Evolutionary conservation across 2,888 invertebrate genomes (phyloP).

Genomic region (Temnothorax rugatulus): DNA sequence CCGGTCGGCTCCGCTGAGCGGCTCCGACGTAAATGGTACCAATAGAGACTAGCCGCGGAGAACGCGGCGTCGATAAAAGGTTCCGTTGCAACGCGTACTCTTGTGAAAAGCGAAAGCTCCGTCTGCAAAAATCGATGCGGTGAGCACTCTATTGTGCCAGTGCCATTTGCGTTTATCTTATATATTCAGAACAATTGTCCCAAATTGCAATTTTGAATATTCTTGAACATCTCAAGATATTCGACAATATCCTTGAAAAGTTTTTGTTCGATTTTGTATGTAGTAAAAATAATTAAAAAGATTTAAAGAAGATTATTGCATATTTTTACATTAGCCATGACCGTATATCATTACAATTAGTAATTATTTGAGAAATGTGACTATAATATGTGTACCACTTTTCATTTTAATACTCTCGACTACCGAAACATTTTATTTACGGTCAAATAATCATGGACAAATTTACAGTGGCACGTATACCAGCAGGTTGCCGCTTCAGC

Average conservation of each 20-base stretch:
- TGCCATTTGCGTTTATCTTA: neutral
- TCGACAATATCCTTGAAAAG: neutral
- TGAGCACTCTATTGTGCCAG: conserved; percentile 13
- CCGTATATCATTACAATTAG: neutral
- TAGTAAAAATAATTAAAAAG: neutral
- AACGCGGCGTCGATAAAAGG: conserved; percentile 59
- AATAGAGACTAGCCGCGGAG: conserved; percentile 42
- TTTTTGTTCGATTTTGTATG: neutral
- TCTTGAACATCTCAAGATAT: neutral
- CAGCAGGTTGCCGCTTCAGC: conserved; percentile 41
- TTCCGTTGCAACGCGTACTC: conserved; percentile 19
- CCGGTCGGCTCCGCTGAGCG: conserved; percentile 54
- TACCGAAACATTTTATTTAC: neutral
- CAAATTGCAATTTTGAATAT: conserved; percentile 2
- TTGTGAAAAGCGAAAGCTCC: conserved; percentile 36
- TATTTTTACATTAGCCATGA: neutral
- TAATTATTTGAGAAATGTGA: neutral
- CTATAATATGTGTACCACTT: neutral
- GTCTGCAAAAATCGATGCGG: neutral
- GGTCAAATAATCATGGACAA: neutral
- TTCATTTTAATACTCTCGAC: neutral
- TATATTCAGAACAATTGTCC: neutral
- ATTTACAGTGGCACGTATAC: neutral
- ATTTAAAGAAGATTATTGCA: neutral
- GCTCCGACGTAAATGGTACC: conserved; percentile 71